Evolutionary conservation across 2,888 invertebrate genomes (phyloP), one percentile per base, ranked within the genome.

Genomic region (Xestia rhomboidea): DNA sequence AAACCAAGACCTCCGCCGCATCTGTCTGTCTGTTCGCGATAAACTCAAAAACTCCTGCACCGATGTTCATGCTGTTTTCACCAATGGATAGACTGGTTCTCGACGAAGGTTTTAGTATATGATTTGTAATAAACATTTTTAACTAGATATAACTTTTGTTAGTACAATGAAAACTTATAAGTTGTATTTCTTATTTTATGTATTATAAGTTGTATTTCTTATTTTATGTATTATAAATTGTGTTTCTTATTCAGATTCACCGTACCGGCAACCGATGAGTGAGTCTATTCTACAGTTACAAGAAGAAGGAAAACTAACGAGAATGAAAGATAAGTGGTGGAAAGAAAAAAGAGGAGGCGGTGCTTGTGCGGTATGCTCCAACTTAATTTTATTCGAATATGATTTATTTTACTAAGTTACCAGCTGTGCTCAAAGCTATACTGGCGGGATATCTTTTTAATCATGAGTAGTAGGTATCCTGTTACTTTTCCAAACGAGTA

Each of bases 251-350:
- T 11, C 77, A 98, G 98, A 97, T 93, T 98, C 98, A 4, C 97
- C 97, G 6, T 99, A 98, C 91, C 97, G 98, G 34, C 98, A 98
- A 90, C 97, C 97, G 0, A 97, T 99, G 89, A 99, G 98, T 86
- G 98, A 98, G 88, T 98, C 98, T 0, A 98, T 99, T 73, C 94
- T 99, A 38, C 98, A 98, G 92, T 95, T 99, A 67, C 99, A 99
- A 96, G 99, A 99, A 95, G 97, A 98, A 87, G 99, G 99, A 0
- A 97, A 97, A 88, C 96, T 99, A 60, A 97, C 97, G 1, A 97
- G 97, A 88, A 97, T 99, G 95, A 99, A 99, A 95, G 98, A 98
- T 77, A 98, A 98, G 93, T 99, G 99, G 99, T 99, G 99, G 99
- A 98, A 98, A 92, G 98, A 98, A 92, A 98, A 98, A 93, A 96